Base-by-base conservation (phyloP, 1,140 invertebrate species). In the Andricus grossulariae region DNA sequence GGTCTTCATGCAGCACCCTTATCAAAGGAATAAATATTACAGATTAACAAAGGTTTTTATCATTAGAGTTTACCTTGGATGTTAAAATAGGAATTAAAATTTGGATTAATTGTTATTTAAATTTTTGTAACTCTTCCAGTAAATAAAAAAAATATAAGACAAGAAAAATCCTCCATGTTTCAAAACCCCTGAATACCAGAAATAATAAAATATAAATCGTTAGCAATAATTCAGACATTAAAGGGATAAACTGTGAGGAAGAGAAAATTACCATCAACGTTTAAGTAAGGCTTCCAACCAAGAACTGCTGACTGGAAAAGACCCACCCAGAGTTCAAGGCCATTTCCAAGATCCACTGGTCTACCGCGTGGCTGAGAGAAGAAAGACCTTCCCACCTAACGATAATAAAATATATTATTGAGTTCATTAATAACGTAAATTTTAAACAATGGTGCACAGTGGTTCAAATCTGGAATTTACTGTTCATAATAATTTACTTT, bases 301-400 rank as follows among this genome's bases (percentile, higher is more conserved):
- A 96, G 89, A 78, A 96, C 93, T 0, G 94, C 94, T 1, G 95
- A 95, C 84, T 96, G 95, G 87, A 95, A 97, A 57, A 95, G 90
- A 0, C 96, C 96, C 55, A 93, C 90, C 92, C 95, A 95, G 79
- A 96, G 90, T 86, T 96, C 94, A 78, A 95, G 90, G 0, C 95
- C 95, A 72, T 92, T 93, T 0, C 93, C 90, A 1, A 96, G 50
- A 25, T 93, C 82, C 3, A 92, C 71, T 0, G 86, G 54, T 5
- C 81, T 82, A 0, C 86, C 84, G 25, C 4, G 1, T 11, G 51
- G 39, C 57, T 45, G 60, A 66, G 82, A 74, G 39, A 80, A 94
- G 93, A 80, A 92, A 39, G 93, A 93, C 51, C 92, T 86, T 0
- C 93, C 94, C n/a, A 92, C 91, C 88, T 90, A n/a, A 21, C 72